Evolutionary conservation across 35 echinoderm and acorn worm genomes (phyloP).

Genomic region (Ptychodera flava): DNA sequence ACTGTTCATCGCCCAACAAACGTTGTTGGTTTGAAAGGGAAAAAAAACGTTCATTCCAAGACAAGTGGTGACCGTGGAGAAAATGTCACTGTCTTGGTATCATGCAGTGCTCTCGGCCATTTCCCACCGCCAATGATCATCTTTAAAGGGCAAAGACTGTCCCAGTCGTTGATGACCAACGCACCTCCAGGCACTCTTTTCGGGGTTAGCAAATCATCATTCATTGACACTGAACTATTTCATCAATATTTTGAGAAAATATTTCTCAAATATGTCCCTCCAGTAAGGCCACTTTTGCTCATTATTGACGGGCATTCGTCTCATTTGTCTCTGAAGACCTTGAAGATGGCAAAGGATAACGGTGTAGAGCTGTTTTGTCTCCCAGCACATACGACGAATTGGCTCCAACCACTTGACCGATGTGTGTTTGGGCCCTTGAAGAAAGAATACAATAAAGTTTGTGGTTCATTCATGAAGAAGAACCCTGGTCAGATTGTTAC

Average conservation of each 20-base stretch:
- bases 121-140: constrained; percentile 44
- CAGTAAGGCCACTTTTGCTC: constrained; percentile 16
- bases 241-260: constrained; percentile 35
- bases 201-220: constrained; percentile 24
- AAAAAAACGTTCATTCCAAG: constrained; percentile 31
- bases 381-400: constrained; percentile 54
- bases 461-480: constrained; percentile 52
- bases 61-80: constrained; percentile 49
- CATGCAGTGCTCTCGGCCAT: constrained; percentile 10
- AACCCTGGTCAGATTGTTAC: constrained; percentile 52
- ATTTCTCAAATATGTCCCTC: constrained; percentile 21
- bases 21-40: constrained; percentile 20
- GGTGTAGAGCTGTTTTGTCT: constrained; percentile 31
- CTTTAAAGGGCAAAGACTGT: constrained; percentile 18
- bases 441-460: constrained; percentile 37
- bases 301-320: constrained; percentile 35
- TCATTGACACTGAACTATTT: constrained; percentile 41
- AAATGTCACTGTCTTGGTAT: constrained; percentile 41
- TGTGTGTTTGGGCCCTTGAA: constrained; percentile 46
- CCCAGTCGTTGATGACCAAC: constrained; percentile 22
- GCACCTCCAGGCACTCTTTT: constrained; percentile 40
- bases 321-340: constrained; percentile 6
- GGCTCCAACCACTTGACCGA: constrained; percentile 56
- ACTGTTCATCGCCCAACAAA: constrained; percentile 28
- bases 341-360: constrained; percentile 27